Evolutionary conservation across 2,888 invertebrate genomes (phyloP).

Genomic region (Hemicrepidius hirtus): DNA sequence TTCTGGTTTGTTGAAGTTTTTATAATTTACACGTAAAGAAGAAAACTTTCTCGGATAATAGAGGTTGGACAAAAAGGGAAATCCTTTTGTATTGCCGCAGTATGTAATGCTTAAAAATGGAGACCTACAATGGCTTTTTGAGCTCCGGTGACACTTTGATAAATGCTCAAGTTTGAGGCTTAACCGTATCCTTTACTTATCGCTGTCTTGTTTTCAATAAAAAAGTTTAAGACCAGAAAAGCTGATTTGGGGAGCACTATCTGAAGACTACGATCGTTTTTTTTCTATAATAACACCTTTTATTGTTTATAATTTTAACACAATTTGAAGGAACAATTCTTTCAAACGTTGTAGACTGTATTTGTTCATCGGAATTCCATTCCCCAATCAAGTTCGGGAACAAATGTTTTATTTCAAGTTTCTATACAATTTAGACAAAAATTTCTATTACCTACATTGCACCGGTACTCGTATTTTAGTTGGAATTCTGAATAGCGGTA

Average conservation of each 20-base stretch:
- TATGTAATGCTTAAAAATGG: slow-evolving; percentile 22
- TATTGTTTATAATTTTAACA: not conserved
- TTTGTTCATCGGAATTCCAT: too few species aligned
- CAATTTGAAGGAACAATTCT: too few species aligned
- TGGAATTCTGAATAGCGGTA: too few species aligned
- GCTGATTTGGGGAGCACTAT: slow-evolving; percentile 4
- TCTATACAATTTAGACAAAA: too few species aligned
- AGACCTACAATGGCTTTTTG: slow-evolving; percentile 2
- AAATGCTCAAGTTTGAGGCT: slow-evolving; percentile 19
- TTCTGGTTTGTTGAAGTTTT: not conserved
- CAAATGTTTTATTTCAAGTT: too few species aligned
- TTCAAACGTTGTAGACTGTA: too few species aligned
- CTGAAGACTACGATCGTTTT: slow-evolving; percentile 4
- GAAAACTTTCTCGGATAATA: not conserved
- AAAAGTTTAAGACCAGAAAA: slow-evolving; percentile 15
- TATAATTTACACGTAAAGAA: not conserved
- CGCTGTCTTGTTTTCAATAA: slow-evolving; percentile 24
- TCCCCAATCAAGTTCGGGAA: too few species aligned
- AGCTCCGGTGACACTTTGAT: slow-evolving; percentile 18
- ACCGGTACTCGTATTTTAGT: too few species aligned
- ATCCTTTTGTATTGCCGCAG: slow-evolving; percentile 5
- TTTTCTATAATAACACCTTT: slow-evolving; percentile 7
- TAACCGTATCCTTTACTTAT: slow-evolving; percentile 10
- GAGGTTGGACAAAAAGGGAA: slow-evolving; percentile 7
- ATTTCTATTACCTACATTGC: too few species aligned